Evolutionary conservation across 2,113 vertebrate genomes (phyloP).

Genomic region (Embiotoca jacksoni): DNA sequence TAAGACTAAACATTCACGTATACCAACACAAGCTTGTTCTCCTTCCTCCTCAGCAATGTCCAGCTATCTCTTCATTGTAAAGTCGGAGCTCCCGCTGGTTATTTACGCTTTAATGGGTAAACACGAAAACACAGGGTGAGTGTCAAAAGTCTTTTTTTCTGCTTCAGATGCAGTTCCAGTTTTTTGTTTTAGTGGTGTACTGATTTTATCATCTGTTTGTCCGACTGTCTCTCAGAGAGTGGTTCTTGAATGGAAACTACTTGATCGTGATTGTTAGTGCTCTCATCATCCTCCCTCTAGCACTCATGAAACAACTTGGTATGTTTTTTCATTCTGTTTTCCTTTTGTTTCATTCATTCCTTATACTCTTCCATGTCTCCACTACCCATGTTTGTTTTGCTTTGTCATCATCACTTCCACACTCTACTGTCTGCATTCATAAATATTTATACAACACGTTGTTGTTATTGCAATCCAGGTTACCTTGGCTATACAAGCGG

Average conservation of each 20-base stretch:
- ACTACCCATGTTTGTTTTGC: not conserved
- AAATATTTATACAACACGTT: conserved; percentile 5
- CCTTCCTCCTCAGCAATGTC: conserved; percentile 86
- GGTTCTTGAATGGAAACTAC: conserved; percentile 88
- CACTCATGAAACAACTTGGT: conserved; percentile 91
- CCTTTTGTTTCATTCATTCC: not conserved
- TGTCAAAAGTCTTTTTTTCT: fast-evolving
- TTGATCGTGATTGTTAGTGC: conserved; percentile 88
- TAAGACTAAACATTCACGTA: not conserved
- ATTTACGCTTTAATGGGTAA: conserved; percentile 86
- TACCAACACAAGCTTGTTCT: conserved; percentile 54
- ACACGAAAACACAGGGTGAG: conserved; percentile 79
- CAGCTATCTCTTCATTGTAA: conserved; percentile 93
- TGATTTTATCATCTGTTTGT: conserved; percentile 54
- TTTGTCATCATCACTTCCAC: not conserved
- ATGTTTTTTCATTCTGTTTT: conserved; percentile 74
- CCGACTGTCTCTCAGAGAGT: conserved; percentile 79
- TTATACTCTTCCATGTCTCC: conserved; percentile 9
- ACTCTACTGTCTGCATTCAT: not conserved
- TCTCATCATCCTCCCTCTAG: conserved; percentile 87
- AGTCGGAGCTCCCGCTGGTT: conserved; percentile 90
- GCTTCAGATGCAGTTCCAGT: not conserved
- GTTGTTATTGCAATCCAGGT: conserved; percentile 72
- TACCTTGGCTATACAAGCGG: conserved; percentile 92
- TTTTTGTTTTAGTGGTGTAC: conserved; percentile 1